Evolutionary conservation across 2,113 vertebrate genomes (phyloP), one percentile per base, ranked within the genome.

Genomic region (Camarhynchus parvulus): DNA sequence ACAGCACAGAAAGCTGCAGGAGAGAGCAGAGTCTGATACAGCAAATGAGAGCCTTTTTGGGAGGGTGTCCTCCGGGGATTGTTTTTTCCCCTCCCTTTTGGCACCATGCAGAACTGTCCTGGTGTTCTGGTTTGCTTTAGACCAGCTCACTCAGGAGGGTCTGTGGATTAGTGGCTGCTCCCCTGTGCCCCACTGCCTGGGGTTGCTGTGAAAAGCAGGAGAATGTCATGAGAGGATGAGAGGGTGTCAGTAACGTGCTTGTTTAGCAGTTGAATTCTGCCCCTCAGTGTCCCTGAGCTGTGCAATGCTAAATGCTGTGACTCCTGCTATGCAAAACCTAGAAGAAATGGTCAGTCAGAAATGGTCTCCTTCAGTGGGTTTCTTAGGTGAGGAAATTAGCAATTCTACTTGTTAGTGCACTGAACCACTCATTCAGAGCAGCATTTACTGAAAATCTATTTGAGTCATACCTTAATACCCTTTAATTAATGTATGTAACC

Each of bases 11-110:
- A 87, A 75, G 56, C 37, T 64, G 28, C 23, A 79, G 53, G 52
- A 31, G 74, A 56, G n/a, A 27, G 21, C 15, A 67, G 22, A 0
- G 0, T 55, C 6, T 35, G 17, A 52, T 5, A 15, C 4, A 30
- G 13, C 20, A 16, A 50, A 70, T 52, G n/a, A 44, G 17, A 61
- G 20, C 4, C 9, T 76, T 80, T 61, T 10, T 14, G 42, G 7
- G 25, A 73, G 3, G 1, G 8, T 46, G 4, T 35, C 46, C 12
- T 68, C 23, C n/a, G 13, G 59, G 46, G 13, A 9, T 42, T 37
- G 31, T 13, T 49, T 58, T 19, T 7, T 5, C 5, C 7, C 16
- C n/a, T 33, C 17, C 9, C 31, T 82, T 88, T 58, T 8, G 49
- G 6, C 63, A 35, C 53, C 31, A 3, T 8, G 9, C 15, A 46